Conservation (phyloP, 2,113 vertebrate genomes). For the Hypomesus transpacificus region DNA sequence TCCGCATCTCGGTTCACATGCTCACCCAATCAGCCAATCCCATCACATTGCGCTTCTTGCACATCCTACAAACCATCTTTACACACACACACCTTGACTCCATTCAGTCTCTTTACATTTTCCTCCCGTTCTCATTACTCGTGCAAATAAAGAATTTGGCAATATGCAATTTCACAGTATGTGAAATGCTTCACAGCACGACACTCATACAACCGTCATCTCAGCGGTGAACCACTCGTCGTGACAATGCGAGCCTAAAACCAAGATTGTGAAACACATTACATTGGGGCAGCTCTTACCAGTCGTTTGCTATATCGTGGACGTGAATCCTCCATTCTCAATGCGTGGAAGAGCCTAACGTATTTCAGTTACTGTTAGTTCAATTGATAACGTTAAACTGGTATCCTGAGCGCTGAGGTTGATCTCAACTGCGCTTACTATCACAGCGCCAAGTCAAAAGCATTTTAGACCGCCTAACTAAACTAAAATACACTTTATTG, state of each 20-base stretch:
- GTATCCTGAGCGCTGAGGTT: background rate
- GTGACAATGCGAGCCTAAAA: background rate
- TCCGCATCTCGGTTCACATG: slow-evolving; percentile 47
- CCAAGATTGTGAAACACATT: background rate
- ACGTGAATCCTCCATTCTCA: slow-evolving; percentile 69
- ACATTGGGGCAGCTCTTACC: slow-evolving; percentile 70
- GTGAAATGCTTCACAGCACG: too few species aligned
- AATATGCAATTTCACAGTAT: too few species aligned
- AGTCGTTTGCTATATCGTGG: slow-evolving; percentile 86
- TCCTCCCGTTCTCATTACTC: too few species aligned
- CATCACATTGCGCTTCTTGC: slow-evolving; percentile 8
- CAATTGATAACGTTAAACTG: background rate
- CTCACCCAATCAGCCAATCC: slow-evolving; percentile 24
- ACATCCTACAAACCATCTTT: slow-evolving; percentile 18
- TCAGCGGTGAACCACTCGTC: too few species aligned
- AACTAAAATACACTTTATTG: too few species aligned
- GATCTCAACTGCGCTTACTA: too few species aligned
- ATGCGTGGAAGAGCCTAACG: background rate
- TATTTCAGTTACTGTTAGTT: too few species aligned
- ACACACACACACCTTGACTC: slow-evolving; percentile 7
- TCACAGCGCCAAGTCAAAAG: too few species aligned
- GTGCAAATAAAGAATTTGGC: too few species aligned
- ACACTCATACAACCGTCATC: too few species aligned
- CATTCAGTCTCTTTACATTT: too few species aligned
- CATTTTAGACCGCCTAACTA: too few species aligned